These are phyloP conservation scores for Anthonomus grandis DNA, from an alignment of 1,140 invertebrate genomes.

Conservation along the genomic window DNA sequence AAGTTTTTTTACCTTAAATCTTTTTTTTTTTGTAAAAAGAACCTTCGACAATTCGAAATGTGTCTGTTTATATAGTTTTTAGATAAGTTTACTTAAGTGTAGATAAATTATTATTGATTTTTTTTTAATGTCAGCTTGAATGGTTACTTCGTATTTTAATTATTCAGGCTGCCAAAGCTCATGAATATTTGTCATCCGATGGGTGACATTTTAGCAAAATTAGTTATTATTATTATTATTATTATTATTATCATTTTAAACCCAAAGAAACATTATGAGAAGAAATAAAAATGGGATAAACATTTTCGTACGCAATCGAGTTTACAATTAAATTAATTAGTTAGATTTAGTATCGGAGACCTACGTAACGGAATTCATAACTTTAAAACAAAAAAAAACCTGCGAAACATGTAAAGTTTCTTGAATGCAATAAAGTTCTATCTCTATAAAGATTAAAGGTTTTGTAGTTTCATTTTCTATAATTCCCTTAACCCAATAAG, in stretches of 20 bases:
- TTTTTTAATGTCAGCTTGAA: too few relatives aligned
- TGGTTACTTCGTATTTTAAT: too few relatives aligned
- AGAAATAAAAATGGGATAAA: conserved; percentile 5
- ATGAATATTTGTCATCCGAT: too few relatives aligned
- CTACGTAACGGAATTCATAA: conserved; percentile 27
- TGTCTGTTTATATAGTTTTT: conserved; percentile 25
- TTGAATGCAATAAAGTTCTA: conserved; percentile 50
- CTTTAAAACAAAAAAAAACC: conserved; percentile 37
- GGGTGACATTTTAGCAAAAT: conserved; percentile 24
- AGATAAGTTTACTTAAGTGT: conserved; percentile 20
- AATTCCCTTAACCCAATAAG: too few relatives aligned
- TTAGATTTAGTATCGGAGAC: conserved; percentile 36
- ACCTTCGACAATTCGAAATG: conserved; percentile 17
- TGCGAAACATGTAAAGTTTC: conserved; percentile 49
- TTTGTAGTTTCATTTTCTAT: too few relatives aligned
- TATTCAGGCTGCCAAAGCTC: too few relatives aligned
- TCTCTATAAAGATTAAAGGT: conserved; percentile 44
- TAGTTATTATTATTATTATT: conserved; percentile 6
- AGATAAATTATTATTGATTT: too few relatives aligned
- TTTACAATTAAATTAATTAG: conserved; percentile 25
- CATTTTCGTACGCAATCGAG: background rate
- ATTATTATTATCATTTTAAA: conserved; percentile 1
- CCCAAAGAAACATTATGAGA: background rate
- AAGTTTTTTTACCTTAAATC: conserved; percentile 20
- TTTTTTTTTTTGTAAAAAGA: conserved; percentile 28